Evolutionary conservation across 2,797 vertebrate genomes (phyloP).

Genomic region (Halcyon smyrnensis): DNA sequence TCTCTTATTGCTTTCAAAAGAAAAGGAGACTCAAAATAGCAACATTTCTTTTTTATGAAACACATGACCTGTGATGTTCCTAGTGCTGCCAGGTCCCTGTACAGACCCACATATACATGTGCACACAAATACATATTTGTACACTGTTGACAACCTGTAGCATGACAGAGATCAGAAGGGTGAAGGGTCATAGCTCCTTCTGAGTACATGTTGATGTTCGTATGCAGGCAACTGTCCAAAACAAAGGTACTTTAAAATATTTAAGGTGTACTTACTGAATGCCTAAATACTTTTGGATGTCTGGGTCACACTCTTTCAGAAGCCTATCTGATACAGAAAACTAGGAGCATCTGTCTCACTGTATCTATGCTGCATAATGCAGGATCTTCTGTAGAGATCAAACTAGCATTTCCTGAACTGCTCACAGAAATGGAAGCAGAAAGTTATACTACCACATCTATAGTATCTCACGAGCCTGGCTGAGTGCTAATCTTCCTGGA

Average conservation of each 20-base stretch:
- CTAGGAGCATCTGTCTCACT: neutral
- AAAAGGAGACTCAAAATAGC: neutral
- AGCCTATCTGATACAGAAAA: neutral
- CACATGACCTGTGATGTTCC: neutral
- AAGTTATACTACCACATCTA: neutral
- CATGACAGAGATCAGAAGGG: neutral
- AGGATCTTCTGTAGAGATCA: neutral
- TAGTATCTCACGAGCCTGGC: neutral
- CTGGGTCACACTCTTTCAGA: neutral
- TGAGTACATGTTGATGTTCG: rapidly evolving
- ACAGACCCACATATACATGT: neutral
- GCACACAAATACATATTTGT: neutral
- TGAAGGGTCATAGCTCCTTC: neutral
- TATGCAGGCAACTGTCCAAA: neutral
- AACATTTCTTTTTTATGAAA: neutral
- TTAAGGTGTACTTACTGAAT: neutral
- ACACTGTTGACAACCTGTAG: neutral
- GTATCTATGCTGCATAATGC: no score
- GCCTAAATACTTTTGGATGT: neutral
- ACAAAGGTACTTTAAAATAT: neutral
- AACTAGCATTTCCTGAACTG: neutral
- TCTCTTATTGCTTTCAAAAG: neutral
- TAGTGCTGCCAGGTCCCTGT: neutral
- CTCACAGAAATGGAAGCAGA: neutral
- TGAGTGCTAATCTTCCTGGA: neutral